Conservation (phyloP, 2,888 invertebrate species). For the Phalera bucephala region DNA sequence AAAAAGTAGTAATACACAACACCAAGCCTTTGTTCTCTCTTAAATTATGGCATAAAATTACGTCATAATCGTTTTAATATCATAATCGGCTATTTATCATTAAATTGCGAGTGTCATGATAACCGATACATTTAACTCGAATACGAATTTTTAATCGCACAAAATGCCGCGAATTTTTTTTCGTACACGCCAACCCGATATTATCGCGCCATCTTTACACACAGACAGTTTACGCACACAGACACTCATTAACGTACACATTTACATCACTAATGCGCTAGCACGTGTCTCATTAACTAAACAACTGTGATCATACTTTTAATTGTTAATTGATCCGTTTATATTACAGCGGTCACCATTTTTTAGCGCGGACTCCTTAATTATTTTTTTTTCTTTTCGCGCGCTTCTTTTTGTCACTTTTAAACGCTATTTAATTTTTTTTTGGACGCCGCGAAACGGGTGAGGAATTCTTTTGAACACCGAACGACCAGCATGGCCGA, state of each 20-base stretch:
- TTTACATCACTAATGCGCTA: constrained; percentile 70
- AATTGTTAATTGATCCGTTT: constrained; percentile 45
- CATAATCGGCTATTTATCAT: constrained; percentile 9
- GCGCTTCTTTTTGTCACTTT: constrained; percentile 39
- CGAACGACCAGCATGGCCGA: constrained; percentile 51
- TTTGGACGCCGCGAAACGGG: constrained; percentile 62
- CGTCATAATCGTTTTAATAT: constrained; percentile 8
- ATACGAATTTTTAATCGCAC: constrained; percentile 28
- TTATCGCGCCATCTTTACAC: constrained; percentile 47
- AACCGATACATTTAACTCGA: constrained; percentile 15
- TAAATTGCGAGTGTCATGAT: constrained; percentile 8
- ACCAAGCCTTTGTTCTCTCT: constrained; percentile 13
- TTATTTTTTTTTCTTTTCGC: constrained; percentile 29
- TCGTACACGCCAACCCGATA: constrained; percentile 48
- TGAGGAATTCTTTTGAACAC: constrained; percentile 61
- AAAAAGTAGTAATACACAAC: background rate
- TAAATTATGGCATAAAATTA: constrained; percentile 5
- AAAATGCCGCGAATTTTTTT: constrained; percentile 40
- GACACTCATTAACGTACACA: constrained; percentile 76
- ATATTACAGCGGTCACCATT: constrained; percentile 34
- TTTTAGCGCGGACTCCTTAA: constrained; percentile 49
- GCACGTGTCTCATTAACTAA: constrained; percentile 60
- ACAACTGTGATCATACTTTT: constrained; percentile 55
- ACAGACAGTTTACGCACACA: constrained; percentile 63
- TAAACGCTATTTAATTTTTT: constrained; percentile 39